A percentile compares a stretch with the other conserved stretches of the same genome.
Conservation (phyloP, 2,888 invertebrate genomes). For the Hyposoter didymator region DNA sequence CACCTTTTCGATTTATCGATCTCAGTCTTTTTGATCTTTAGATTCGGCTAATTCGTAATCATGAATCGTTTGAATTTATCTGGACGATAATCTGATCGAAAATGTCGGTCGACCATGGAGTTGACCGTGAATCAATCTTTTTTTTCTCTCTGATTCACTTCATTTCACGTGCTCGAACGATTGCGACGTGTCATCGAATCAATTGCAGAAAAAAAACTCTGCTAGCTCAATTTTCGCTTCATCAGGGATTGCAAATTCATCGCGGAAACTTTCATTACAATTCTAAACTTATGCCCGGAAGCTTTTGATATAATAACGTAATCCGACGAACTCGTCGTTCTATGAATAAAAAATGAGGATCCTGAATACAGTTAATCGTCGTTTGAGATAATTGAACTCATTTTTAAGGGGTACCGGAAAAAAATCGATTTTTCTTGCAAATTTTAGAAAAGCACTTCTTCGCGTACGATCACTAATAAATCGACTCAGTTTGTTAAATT, state of each 20-base stretch:
- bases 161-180: constrained; percentile 52
- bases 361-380: too few species aligned
- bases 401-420: too few species aligned
- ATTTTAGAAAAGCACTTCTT: not conserved
- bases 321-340: not conserved
- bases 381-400: not conserved
- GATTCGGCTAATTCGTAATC: not conserved
- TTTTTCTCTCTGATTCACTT: constrained; percentile 34
- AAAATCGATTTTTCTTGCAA: too few species aligned
- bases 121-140: constrained; percentile 47
- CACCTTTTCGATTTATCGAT: not conserved
- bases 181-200: constrained; percentile 11
- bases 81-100: not conserved
- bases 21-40: not conserved
- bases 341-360: too few species aligned
- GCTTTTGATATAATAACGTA: not conserved
- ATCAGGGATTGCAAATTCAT: not conserved
- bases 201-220: not conserved
- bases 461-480: not conserved
- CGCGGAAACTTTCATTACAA: not conserved
- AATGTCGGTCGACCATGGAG: constrained; percentile 14
- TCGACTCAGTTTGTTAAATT: too few species aligned
- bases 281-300: not conserved
- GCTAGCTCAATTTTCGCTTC: not conserved
- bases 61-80: not conserved